These are phyloP conservation scores for Channallabes apus DNA, from an alignment of 2,797 vertebrate genomes.

Conservation along the genomic window DNA sequence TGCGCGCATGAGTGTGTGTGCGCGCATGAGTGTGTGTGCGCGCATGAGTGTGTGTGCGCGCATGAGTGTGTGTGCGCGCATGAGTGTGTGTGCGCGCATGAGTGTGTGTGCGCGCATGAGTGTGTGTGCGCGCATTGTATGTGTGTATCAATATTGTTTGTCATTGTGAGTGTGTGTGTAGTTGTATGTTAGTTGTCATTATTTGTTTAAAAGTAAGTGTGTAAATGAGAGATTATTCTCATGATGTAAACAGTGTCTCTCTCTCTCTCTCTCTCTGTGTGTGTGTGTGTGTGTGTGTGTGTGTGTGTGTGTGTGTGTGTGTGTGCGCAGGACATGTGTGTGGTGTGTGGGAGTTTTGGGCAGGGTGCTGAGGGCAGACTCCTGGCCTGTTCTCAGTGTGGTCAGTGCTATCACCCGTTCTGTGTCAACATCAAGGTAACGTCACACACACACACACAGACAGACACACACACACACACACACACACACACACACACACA, in stretches of 20 bases:
- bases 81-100: too few species aligned
- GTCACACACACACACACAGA: not conserved
- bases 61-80: too few species aligned
- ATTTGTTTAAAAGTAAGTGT: not conserved
- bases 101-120: too few species aligned
- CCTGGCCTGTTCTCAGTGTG: conserved; percentile 93
- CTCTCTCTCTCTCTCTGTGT: not conserved
- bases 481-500: too few species aligned
- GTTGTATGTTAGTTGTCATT: too few species aligned
- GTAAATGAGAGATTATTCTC: not conserved
- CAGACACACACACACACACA: not conserved
- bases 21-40: not conserved
- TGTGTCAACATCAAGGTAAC: conserved; percentile 96
- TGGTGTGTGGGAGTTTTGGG: conserved; percentile 96
- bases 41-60: too few species aligned
- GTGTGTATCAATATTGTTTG: not conserved
- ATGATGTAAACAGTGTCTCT: too few species aligned
- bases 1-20: too few species aligned
- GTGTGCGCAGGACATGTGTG: conserved; percentile 93
- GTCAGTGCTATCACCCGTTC: conserved; percentile 98
- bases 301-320: not conserved
- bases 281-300: not conserved
- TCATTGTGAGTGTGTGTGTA: not conserved
- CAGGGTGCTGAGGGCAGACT: conserved; percentile 90
- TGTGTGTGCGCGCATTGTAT: not conserved